phyloP scores from a whole-genome alignment of 2,797 vertebrate species.

The Peromyscus melanophrys region DNA sequence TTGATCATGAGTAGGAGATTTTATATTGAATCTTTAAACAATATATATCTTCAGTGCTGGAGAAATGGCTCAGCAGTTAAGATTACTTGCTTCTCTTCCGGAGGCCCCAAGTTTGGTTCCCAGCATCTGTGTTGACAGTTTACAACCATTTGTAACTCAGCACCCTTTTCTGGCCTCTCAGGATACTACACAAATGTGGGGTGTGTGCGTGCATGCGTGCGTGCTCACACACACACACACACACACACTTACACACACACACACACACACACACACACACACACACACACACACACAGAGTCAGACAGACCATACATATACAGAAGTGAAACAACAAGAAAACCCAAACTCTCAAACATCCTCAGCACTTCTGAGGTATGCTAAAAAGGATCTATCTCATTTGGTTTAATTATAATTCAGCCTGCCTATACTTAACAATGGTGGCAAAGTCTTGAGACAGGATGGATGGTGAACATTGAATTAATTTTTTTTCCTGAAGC shows the following conservation, averaged over 20 bases:
- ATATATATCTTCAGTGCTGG: not conserved
- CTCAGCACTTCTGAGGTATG: not conserved
- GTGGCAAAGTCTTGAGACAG: constrained; percentile 30
- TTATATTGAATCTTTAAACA: not conserved
- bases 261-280: not conserved
- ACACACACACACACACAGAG: not conserved
- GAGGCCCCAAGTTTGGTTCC: not conserved
- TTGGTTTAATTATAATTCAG: constrained; percentile 60
- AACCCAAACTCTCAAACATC: not conserved
- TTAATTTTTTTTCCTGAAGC: constrained; percentile 24
- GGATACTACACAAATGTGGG: not conserved
- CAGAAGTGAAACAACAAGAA: not conserved
- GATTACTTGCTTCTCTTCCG: not conserved
- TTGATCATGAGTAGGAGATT: not conserved
- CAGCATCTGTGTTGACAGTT: not conserved
- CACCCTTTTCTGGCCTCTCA: not conserved
- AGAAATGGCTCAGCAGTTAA: not conserved
- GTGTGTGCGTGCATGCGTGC: rapidly evolving
- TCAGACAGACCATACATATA: not conserved
- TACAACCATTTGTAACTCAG: not conserved
- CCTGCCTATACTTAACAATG: constrained; percentile 1
- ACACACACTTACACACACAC: not conserved
- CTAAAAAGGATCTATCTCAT: constrained; percentile 25
- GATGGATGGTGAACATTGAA: constrained; percentile 65
- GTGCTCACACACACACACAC: not conserved